Conservation (phyloP, 2,888 invertebrate species). For the Drosophila macrospina region DNA sequence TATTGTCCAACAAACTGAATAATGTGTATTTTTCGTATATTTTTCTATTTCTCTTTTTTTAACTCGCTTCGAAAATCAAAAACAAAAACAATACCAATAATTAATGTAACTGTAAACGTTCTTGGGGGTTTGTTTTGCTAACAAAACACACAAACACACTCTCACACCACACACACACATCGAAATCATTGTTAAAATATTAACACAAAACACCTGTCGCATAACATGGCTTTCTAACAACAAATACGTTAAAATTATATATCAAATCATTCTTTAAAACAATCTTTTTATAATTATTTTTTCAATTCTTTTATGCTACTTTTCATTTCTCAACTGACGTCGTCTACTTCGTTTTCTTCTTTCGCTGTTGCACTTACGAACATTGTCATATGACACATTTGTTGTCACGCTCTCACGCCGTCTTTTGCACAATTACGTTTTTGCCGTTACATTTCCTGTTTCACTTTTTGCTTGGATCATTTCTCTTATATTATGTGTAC, state of each 20-base stretch:
- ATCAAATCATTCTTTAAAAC: conserved; percentile 33
- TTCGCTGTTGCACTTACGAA: conserved; percentile 30
- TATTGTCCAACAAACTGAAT: conserved; percentile 79
- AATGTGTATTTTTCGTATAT: conserved; percentile 84
- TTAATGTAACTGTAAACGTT: conserved; percentile 82
- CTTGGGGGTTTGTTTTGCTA: conserved; percentile 83
- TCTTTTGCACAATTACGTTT: conserved; percentile 34
- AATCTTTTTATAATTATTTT: conserved; percentile 15
- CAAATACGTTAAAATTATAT: conserved; percentile 24
- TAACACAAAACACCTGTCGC: conserved; percentile 40
- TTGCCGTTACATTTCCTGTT: conserved; percentile 35
- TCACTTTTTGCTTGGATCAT: conserved; percentile 41
- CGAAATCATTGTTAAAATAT: conserved; percentile 59
- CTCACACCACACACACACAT: conserved; percentile 35
- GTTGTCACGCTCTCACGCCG: conserved; percentile 22
- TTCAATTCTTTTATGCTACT: conserved; percentile 25
- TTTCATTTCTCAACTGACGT: conserved; percentile 36
- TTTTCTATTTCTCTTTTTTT: conserved; percentile 85
- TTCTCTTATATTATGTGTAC: conserved; percentile 36
- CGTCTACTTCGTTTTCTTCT: conserved; percentile 24
- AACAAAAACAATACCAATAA: conserved; percentile 51
- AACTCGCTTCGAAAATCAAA: conserved; percentile 82
- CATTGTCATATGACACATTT: conserved; percentile 42
- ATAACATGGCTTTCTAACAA: conserved; percentile 66
- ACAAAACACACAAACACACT: conserved; percentile 56